These are phyloP conservation scores for Ectropis crepuscularia DNA, from an alignment of 2,888 invertebrate genomes.

Conservation along the genomic window DNA sequence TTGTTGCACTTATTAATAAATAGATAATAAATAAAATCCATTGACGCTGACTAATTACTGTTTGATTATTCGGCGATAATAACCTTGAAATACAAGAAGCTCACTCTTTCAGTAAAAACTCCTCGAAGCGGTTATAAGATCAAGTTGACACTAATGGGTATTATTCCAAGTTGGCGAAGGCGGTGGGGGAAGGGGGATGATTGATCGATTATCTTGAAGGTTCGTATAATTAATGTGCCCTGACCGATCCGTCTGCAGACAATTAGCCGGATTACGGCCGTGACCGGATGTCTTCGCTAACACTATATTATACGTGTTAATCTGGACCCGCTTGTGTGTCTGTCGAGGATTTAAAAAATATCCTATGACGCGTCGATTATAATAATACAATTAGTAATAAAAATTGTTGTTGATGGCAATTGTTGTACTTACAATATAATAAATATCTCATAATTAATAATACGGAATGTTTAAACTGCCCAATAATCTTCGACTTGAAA, in stretches of 20 bases:
- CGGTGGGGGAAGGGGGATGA: constrained; percentile 53
- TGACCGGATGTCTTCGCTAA: constrained; percentile 42
- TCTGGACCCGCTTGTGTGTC: not conserved
- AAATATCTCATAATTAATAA: no score
- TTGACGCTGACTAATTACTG: not conserved
- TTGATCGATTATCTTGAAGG: constrained; percentile 66
- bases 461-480: no score
- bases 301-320: constrained; percentile 14
- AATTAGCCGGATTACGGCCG: constrained; percentile 54
- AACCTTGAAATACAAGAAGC: constrained; percentile 35
- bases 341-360: not conserved
- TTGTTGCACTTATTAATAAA: no score
- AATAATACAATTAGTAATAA: no score
- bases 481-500: no score
- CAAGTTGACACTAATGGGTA: constrained; percentile 66
- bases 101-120: constrained; percentile 32
- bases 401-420: no score
- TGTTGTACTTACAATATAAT: no score
- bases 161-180: constrained; percentile 49
- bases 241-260: constrained; percentile 58
- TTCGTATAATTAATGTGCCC: constrained; percentile 71
- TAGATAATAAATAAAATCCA: not conserved
- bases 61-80: constrained; percentile 39
- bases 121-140: constrained; percentile 49
- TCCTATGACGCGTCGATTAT: no score